A percentile compares a stretch with the other conserved stretches of the same genome.
Conservation (phyloP, 2,888 invertebrate genomes). For the Sturmia bella region DNA sequence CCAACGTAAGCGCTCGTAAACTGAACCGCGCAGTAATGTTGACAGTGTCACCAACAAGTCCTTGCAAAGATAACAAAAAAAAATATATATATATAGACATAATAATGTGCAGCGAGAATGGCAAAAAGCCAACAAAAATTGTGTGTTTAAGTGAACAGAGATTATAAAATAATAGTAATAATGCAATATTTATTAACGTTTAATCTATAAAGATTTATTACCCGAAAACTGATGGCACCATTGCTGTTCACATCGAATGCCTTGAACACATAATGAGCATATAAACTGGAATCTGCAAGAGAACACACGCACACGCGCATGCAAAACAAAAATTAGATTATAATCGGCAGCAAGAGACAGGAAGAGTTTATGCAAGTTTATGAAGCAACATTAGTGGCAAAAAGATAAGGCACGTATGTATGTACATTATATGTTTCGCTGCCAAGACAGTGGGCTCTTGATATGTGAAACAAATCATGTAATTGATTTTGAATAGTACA, state of each 20-base stretch:
- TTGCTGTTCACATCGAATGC: conserved; percentile 98
- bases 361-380: background rate
- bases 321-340: conserved; percentile 16
- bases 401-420: conserved; percentile 54
- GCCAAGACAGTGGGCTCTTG: conserved; percentile 21
- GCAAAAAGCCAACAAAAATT: conserved; percentile 3
- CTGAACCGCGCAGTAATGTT: conserved; percentile 94
- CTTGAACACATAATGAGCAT: conserved; percentile 99
- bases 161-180: conserved; percentile 22
- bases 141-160: conserved; percentile 9
- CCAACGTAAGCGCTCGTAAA: conserved; percentile 97
- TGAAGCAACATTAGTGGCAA: background rate
- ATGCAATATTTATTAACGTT: conserved; percentile 32
- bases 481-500: background rate
- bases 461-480: background rate
- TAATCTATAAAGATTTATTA: conserved; percentile 83
- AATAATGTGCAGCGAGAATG: background rate
- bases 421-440: background rate
- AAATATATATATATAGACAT: background rate
- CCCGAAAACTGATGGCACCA: conserved; percentile 98
- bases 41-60: conserved; percentile 96
- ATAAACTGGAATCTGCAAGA: conserved; percentile 94
- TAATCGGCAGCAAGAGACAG: background rate
- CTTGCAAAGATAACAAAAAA: conserved; percentile 82
- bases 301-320: no score